Conservation (phyloP, 2,113 vertebrate species). For the Leuciscus idus region DNA sequence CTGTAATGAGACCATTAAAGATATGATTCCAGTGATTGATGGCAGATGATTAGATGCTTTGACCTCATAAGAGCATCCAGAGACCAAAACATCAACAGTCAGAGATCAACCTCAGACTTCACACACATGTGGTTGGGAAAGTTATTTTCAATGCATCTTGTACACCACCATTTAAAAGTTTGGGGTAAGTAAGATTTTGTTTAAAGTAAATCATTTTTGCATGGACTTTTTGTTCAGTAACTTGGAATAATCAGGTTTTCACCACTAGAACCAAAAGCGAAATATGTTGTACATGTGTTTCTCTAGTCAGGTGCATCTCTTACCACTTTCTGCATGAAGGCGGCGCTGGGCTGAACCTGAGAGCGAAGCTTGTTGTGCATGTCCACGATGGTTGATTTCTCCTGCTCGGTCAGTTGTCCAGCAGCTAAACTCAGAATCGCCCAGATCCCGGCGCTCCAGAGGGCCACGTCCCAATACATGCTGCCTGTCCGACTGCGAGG, state of each 20-base stretch:
- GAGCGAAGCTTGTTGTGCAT: slow-evolving; percentile 47
- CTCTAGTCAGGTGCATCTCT: slow-evolving; percentile 14
- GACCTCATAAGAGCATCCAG: background rate
- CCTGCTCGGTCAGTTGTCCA: background rate
- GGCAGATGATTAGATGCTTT: background rate
- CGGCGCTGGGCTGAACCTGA: slow-evolving; percentile 26
- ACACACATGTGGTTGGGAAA: background rate
- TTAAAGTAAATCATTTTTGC: background rate
- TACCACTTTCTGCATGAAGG: slow-evolving; percentile 53
- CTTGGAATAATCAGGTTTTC: background rate
- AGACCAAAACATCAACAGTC: background rate
- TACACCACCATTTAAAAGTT: background rate
- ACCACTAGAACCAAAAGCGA: background rate
- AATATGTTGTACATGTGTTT: background rate
- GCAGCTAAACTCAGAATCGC: background rate
- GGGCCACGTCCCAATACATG: slow-evolving; percentile 30
- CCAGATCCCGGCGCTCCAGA: slow-evolving; percentile 11
- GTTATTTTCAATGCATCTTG: background rate
- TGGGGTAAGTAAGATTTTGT: no score
- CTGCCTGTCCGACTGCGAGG: background rate
- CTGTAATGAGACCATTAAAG: background rate
- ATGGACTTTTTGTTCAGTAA: background rate
- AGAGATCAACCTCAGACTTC: background rate
- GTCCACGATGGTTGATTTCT: slow-evolving; percentile 22
- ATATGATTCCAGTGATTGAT: slow-evolving; percentile 19